phyloP scores from a whole-genome alignment of 37 sponge, comb jelly and placozoan genomes.

The Cladorhizidae sp. region DNA sequence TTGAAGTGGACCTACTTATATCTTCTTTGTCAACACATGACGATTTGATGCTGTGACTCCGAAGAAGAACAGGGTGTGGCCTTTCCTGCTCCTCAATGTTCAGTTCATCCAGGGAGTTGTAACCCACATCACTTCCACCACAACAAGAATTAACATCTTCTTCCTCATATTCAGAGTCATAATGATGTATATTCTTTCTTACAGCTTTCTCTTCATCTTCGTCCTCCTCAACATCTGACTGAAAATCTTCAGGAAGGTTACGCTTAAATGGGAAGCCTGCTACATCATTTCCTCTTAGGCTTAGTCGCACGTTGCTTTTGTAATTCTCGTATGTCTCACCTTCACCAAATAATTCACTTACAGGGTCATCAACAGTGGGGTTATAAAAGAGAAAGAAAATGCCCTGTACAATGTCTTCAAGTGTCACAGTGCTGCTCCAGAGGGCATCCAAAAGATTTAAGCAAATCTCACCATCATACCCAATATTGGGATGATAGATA shows the following conservation, averaged over 20 bases:
- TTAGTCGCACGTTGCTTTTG: slow-evolving; percentile 21
- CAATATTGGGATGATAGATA: slow-evolving; percentile 79
- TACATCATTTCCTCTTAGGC: slow-evolving; percentile 36
- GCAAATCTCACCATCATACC: slow-evolving; percentile 42
- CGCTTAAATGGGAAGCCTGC: slow-evolving; percentile 26
- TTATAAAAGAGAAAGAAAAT: slow-evolving; percentile 75
- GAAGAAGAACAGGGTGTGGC: too few relatives aligned
- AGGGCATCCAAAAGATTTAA: slow-evolving; percentile 64
- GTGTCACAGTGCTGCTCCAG: slow-evolving; percentile 48
- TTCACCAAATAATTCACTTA: slow-evolving; percentile 51
- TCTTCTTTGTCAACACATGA: too few relatives aligned
- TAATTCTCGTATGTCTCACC: slow-evolving; percentile 33
- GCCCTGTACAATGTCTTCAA: slow-evolving; percentile 80
- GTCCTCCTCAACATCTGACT: slow-evolving; percentile 18
- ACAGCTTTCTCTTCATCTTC: slow-evolving; percentile 12
- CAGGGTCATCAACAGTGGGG: slow-evolving; percentile 75
- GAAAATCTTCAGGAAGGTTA: slow-evolving; percentile 24
- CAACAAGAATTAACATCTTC: background rate
- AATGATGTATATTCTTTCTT: background rate
- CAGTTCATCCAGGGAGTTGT: too few relatives aligned
- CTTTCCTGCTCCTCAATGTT: too few relatives aligned
- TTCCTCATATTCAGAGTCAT: background rate
- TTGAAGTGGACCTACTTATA: too few relatives aligned
- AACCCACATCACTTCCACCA: too few relatives aligned
- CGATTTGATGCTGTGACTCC: too few relatives aligned